Conservation (phyloP, 2,113 vertebrate genomes). For the Oncorhynchus tshawytscha region DNA sequence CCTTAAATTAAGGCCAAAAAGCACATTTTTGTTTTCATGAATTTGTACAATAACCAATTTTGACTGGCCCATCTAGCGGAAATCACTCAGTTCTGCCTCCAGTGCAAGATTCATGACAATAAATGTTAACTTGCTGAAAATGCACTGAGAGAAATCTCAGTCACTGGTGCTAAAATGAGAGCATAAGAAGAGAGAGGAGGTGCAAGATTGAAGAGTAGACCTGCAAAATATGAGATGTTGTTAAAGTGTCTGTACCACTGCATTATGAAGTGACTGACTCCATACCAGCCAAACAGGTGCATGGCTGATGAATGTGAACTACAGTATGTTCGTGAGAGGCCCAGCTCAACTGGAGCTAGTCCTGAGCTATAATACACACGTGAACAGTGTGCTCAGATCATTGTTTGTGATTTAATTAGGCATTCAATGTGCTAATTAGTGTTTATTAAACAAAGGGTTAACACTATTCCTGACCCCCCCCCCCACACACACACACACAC, state of each 20-base stretch:
- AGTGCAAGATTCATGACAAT: too few relatives aligned
- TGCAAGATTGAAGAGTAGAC: background rate
- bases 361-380: background rate
- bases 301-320: constrained; percentile 23
- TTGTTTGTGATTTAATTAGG: background rate
- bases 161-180: background rate
- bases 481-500: background rate
- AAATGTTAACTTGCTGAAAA: too few relatives aligned
- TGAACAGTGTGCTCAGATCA: constrained; percentile 33
- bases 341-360: too few relatives aligned
- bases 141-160: too few relatives aligned
- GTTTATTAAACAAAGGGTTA: constrained; percentile 19
- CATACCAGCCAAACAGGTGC: background rate
- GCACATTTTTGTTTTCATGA: too few relatives aligned
- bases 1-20: too few relatives aligned
- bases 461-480: constrained; percentile 16
- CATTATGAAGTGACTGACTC: background rate
- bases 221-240: background rate
- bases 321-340: too few relatives aligned
- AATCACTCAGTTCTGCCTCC: too few relatives aligned
- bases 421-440: constrained; percentile 22
- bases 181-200: background rate
- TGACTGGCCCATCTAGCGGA: too few relatives aligned
- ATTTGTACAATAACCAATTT: too few relatives aligned
- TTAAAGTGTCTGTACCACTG: background rate